These are phyloP conservation scores for Channa argus DNA, from an alignment of 2,113 vertebrate genomes.

Conservation along the genomic window DNA sequence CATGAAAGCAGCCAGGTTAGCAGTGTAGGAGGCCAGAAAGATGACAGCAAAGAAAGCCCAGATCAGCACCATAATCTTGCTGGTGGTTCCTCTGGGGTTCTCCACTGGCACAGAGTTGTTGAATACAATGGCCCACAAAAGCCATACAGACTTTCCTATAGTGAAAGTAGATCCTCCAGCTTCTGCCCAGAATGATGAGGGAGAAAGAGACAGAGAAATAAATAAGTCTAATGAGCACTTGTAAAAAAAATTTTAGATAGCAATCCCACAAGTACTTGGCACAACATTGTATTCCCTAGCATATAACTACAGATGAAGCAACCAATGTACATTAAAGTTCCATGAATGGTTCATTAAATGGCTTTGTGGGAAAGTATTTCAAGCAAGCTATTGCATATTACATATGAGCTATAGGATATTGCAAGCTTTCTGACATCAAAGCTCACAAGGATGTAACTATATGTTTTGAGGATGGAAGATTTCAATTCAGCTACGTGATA, in stretches of 20 bases:
- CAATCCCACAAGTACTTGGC: neutral
- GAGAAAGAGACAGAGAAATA: constrained; percentile 15
- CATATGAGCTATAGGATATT: too few relatives aligned
- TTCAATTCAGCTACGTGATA: constrained; percentile 48
- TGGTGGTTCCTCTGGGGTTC: constrained; percentile 95
- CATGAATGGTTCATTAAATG: constrained; percentile 45
- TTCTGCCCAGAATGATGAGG: constrained; percentile 70
- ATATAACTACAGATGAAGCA: constrained; percentile 25
- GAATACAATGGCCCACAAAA: constrained; percentile 92
- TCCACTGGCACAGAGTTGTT: constrained; percentile 97
- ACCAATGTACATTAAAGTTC: constrained; percentile 40
- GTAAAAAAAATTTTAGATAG: too few relatives aligned
- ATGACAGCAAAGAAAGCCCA: constrained; percentile 98
- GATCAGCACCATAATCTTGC: constrained; percentile 97
- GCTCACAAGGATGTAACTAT: constrained; percentile 40
- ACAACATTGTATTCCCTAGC: constrained; percentile 26
- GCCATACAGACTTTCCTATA: constrained; percentile 94
- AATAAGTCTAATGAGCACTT: constrained; percentile 17
- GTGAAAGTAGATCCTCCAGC: constrained; percentile 91
- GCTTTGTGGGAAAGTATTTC: constrained; percentile 41
- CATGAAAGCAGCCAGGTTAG: constrained; percentile 96
- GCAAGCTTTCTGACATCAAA: constrained; percentile 39
- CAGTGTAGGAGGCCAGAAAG: constrained; percentile 96
- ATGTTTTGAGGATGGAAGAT: constrained; percentile 41
- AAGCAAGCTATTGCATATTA: too few relatives aligned